Evolutionary conservation across 2,888 invertebrate genomes (phyloP).

Genomic region (Adelognathus sp.): DNA sequence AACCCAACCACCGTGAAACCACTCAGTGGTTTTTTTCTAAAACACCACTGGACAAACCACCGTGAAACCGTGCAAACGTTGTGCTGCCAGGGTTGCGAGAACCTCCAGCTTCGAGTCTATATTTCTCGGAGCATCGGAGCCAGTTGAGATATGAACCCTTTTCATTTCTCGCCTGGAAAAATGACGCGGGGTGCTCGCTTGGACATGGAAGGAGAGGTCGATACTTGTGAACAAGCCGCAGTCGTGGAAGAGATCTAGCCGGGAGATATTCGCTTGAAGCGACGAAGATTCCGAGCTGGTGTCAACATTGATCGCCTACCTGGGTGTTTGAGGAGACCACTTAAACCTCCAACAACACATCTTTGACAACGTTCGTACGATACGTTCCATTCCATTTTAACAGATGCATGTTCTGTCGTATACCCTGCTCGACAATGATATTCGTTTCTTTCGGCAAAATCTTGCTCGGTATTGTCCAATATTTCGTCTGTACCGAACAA

Average conservation of each 20-base stretch:
- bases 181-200: not conserved
- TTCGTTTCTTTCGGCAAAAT: too few relatives aligned
- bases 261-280: not conserved
- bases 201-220: not conserved
- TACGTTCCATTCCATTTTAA: too few relatives aligned
- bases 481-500: too few relatives aligned
- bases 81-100: not conserved
- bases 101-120: not conserved
- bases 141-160: not conserved
- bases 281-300: not conserved
- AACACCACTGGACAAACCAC: too few relatives aligned
- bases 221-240: not conserved
- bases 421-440: too few relatives aligned
- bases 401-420: too few relatives aligned
- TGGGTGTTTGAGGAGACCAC: not conserved
- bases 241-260: not conserved
- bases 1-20: too few relatives aligned
- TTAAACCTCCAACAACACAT: too few relatives aligned
- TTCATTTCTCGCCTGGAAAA: not conserved
- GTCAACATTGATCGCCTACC: not conserved
- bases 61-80: too few relatives aligned
- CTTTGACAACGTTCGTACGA: too few relatives aligned
- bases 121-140: not conserved
- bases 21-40: too few relatives aligned
- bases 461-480: too few relatives aligned